Evolutionary conservation across 2,113 vertebrate genomes (phyloP).

Genomic region (Picathartes gymnocephalus): DNA sequence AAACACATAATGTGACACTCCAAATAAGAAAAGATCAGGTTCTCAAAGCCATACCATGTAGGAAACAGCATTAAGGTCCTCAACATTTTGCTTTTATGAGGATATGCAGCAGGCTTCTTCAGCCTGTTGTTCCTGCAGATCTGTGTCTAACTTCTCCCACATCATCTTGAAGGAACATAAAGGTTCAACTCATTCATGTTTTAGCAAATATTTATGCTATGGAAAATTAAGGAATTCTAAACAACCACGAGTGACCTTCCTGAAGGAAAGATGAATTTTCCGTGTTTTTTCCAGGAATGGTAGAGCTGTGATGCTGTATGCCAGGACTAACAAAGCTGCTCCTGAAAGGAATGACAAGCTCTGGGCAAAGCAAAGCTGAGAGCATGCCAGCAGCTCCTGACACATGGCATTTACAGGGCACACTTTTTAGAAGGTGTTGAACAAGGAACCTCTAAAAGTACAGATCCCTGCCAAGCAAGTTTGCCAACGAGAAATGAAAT

Average conservation of each 20-base stretch:
- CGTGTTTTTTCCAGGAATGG: background rate
- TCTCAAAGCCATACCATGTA: background rate
- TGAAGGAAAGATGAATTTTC: background rate
- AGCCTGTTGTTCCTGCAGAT: background rate
- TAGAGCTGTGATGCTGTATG: background rate
- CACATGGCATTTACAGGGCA: background rate
- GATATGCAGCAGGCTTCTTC: background rate
- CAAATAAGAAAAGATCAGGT: background rate
- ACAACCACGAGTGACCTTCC: background rate
- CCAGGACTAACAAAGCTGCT: background rate
- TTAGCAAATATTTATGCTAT: background rate
- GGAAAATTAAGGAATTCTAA: background rate
- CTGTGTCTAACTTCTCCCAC: background rate
- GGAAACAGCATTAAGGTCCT: background rate
- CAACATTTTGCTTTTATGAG: background rate
- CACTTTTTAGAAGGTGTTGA: background rate
- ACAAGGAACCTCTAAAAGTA: background rate
- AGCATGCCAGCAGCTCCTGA: background rate
- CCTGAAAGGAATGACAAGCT: background rate
- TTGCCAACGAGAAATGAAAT: background rate
- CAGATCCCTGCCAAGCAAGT: background rate
- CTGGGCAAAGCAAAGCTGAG: background rate
- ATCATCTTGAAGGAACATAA: background rate
- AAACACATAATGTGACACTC: background rate
- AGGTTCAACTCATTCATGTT: too few relatives aligned